Percentiles rank a stretch among this genome's conserved stretches.
These are phyloP conservation scores for Lepidonotus clava DNA, from an alignment of 2,888 invertebrate species.

Conservation along the genomic window DNA sequence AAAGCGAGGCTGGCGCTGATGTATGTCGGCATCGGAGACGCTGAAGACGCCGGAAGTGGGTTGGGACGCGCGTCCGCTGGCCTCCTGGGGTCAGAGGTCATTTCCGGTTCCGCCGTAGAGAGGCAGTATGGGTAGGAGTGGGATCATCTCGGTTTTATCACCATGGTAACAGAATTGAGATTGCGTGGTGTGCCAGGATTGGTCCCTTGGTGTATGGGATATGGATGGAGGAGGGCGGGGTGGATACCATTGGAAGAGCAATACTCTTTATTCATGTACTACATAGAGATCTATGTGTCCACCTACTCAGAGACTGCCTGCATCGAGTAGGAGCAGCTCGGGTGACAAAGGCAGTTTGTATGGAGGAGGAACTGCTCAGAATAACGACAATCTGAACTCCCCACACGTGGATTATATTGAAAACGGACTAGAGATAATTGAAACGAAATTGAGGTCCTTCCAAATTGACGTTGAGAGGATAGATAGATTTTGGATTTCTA, in stretches of 20 bases:
- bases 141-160: conserved; percentile 7
- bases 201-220: not conserved
- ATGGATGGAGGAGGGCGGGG: not conserved
- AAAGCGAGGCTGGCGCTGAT: conserved; percentile 20
- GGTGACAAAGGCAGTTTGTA: too few relatives aligned
- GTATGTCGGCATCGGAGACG: not conserved
- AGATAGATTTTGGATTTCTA: too few relatives aligned
- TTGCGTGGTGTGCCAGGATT: not conserved
- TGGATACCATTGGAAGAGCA: too few relatives aligned
- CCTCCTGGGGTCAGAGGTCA: not conserved
- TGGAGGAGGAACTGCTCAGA: too few relatives aligned
- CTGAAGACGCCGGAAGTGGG: not conserved
- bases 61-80: not conserved
- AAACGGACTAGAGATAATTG: too few relatives aligned
- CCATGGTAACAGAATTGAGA: conserved; percentile 12
- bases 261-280: conserved; percentile 2
- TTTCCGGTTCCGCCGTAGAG: not conserved
- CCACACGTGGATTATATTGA: too few relatives aligned
- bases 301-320: too few relatives aligned
- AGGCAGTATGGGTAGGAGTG: not conserved
- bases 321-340: too few relatives aligned
- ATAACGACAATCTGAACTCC: too few relatives aligned
- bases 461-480: too few relatives aligned
- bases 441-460: too few relatives aligned
- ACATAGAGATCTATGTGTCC: too few relatives aligned